Evolutionary conservation across 2,797 vertebrate genomes (phyloP).

Genomic region (Discoglossus pictus): DNA sequence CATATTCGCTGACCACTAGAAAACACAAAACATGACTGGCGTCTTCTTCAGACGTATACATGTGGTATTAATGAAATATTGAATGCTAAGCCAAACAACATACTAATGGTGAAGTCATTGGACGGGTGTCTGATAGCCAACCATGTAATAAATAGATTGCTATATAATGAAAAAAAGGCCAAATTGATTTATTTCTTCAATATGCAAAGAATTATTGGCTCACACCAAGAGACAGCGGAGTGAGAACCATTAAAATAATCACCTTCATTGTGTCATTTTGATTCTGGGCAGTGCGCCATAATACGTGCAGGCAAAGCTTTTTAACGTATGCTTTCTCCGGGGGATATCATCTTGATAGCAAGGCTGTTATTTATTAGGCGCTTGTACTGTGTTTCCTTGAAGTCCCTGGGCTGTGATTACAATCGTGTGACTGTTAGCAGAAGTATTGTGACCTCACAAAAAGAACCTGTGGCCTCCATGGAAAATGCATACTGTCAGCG

Average conservation of each 20-base stretch:
- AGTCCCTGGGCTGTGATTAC: background rate
- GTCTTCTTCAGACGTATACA: conserved; percentile 3
- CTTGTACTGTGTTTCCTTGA: conserved; percentile 6
- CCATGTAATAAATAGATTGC: conserved; percentile 14
- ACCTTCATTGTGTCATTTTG: conserved; percentile 37
- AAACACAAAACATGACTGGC: no score
- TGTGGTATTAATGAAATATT: conserved; percentile 42
- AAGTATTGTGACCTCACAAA: conserved; percentile 8
- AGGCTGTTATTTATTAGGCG: conserved; percentile 44
- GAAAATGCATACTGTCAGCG: conserved; percentile 13
- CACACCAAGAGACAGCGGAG: conserved; percentile 17
- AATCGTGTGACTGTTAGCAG: conserved; percentile 26
- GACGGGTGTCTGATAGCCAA: conserved; percentile 8
- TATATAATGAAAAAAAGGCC: conserved; percentile 22
- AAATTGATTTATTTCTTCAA: conserved; percentile 39
- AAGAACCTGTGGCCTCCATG: background rate
- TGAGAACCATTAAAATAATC: conserved; percentile 44
- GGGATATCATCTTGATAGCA: conserved; percentile 32
- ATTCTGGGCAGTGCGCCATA: conserved; percentile 28
- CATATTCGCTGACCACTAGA: no score
- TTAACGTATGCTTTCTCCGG: background rate
- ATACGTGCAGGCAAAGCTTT: conserved; percentile 2
- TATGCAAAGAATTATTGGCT: conserved; percentile 44
- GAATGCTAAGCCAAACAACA: conserved; percentile 9
- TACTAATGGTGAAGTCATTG: conserved; percentile 32